These are phyloP conservation scores for Hirtodrosophila alboralis DNA, from an alignment of 2,888 invertebrate species.

Conservation along the genomic window DNA sequence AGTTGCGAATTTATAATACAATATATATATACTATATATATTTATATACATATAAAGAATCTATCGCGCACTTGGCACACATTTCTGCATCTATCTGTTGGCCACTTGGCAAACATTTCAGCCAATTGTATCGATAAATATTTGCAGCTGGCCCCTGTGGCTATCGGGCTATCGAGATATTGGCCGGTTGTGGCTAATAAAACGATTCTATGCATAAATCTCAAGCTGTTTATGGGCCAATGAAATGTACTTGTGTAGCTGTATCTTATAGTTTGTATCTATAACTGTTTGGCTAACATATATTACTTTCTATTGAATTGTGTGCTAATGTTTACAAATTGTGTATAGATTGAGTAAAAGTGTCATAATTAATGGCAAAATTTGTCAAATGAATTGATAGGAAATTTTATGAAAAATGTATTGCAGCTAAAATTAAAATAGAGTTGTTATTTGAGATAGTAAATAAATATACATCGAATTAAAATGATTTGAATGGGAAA, in stretches of 20 bases:
- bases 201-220: conserved; percentile 63
- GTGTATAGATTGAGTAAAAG: conserved; percentile 1
- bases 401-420: conserved; percentile 1
- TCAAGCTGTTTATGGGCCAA: conserved; percentile 50
- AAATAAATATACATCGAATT: too few species aligned
- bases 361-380: conserved; percentile 11
- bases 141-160: conserved; percentile 43
- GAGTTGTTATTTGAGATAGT: too few species aligned
- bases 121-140: conserved; percentile 65
- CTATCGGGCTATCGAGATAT: conserved; percentile 2
- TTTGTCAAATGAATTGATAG: conserved; percentile 18
- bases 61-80: conserved; percentile 56
- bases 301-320: conserved; percentile 37
- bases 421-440: too few species aligned
- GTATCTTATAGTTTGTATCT: conserved; percentile 31
- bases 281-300: conserved; percentile 19
- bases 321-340: conserved; percentile 44
- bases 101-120: conserved; percentile 55
- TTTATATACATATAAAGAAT: conserved; percentile 18
- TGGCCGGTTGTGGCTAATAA: conserved; percentile 47
- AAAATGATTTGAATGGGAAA: too few species aligned
- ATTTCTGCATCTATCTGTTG: conserved; percentile 43
- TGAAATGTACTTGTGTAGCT: conserved; percentile 24
- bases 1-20: conserved; percentile 22
- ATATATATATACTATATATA: too few species aligned